Evolutionary conservation across 1,140 invertebrate genomes (phyloP).

Genomic region (Neodiprion fabricii): DNA sequence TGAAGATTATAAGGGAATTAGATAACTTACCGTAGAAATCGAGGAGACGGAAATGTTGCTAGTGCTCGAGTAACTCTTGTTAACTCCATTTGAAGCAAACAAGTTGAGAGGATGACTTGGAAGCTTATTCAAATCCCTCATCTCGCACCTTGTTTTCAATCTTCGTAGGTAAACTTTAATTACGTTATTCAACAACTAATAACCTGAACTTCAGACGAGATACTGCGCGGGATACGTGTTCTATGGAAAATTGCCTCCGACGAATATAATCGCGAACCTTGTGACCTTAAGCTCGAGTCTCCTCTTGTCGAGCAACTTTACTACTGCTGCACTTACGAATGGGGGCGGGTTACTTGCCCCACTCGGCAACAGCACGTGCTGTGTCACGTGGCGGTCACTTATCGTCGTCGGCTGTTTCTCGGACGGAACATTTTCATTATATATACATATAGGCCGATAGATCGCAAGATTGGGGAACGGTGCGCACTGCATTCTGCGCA

Average conservation of each 20-base stretch:
- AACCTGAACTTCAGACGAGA: not conserved
- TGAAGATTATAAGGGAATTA: not conserved
- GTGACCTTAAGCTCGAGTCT: not conserved
- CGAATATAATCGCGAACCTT: too few relatives aligned
- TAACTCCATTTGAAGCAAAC: not conserved
- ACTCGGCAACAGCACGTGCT: not conserved
- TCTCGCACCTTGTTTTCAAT: not conserved
- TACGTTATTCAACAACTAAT: not conserved
- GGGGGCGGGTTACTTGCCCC: not conserved
- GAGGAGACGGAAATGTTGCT: not conserved
- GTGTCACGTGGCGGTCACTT: not conserved
- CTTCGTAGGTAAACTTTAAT: not conserved
- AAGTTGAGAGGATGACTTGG: not conserved
- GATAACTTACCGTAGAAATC: not conserved
- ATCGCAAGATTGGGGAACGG: too few relatives aligned
- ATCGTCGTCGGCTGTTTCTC: too few relatives aligned
- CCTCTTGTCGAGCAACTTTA: not conserved
- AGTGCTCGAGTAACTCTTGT: not conserved
- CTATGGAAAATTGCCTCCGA: not conserved
- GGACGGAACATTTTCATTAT: too few relatives aligned
- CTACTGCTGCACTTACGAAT: not conserved
- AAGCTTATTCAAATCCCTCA: not conserved
- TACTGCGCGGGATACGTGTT: not conserved
- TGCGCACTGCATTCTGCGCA: too few relatives aligned
- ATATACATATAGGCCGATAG: too few relatives aligned